Conservation (phyloP, 2,113 vertebrate species). For the Aplodontia rufa region DNA sequence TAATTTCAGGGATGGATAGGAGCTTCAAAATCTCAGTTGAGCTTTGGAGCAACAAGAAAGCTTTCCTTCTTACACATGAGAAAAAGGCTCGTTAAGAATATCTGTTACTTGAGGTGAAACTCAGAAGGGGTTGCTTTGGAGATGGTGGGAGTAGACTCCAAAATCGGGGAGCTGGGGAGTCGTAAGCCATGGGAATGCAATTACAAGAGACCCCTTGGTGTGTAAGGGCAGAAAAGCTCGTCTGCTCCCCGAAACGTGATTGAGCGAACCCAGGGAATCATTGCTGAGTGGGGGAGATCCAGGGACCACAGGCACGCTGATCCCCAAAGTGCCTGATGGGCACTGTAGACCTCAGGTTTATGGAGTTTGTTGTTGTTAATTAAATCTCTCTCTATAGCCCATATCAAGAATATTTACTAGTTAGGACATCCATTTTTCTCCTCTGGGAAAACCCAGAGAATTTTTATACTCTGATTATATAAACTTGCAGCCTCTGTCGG, state of each 20-base stretch:
- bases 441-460: background rate
- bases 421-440: background rate
- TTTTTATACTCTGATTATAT: background rate
- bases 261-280: background rate
- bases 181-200: background rate
- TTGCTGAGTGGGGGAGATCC: background rate
- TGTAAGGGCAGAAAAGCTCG: background rate
- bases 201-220: background rate
- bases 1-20: constrained; percentile 26
- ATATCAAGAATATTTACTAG: background rate
- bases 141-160: background rate
- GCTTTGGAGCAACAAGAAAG: background rate
- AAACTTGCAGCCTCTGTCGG: background rate
- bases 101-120: constrained; percentile 36
- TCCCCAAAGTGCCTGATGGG: background rate
- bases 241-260: background rate
- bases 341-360: background rate
- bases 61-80: background rate
- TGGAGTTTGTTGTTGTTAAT: background rate
- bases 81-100: constrained; percentile 38
- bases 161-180: background rate
- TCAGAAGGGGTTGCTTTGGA: background rate
- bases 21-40: constrained; percentile 7
- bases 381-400: constrained; percentile 22
- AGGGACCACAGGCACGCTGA: no score